These are phyloP conservation scores for Hippocampus zosterae DNA, from an alignment of 2,113 vertebrate species.

Conservation along the genomic window DNA sequence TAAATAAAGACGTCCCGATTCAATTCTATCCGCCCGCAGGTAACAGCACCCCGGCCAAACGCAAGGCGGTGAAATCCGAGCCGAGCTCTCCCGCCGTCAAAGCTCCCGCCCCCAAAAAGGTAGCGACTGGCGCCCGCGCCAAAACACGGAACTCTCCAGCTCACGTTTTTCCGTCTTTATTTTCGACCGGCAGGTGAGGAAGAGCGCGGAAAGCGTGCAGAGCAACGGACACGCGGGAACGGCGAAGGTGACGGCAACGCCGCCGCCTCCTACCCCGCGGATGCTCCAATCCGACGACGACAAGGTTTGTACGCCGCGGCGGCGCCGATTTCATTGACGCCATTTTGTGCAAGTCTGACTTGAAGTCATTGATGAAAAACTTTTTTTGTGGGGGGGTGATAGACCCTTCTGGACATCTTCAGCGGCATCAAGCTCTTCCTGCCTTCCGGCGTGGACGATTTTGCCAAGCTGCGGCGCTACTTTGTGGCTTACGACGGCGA, in stretches of 20 bases:
- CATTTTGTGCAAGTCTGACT: no score
- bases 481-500: constrained; percentile 92
- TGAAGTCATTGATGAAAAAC: no score
- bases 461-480: constrained; percentile 79
- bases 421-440: constrained; percentile 90
- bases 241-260: not conserved
- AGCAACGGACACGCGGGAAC: constrained; percentile 63
- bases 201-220: constrained; percentile 50
- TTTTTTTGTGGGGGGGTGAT: not conserved
- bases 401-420: constrained; percentile 91
- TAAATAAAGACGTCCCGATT: no score
- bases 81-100: constrained; percentile 64
- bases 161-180: not conserved
- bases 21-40: constrained; percentile 29
- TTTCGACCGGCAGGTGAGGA: constrained; percentile 55
- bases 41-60: constrained; percentile 35
- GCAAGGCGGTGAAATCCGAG: constrained; percentile 63
- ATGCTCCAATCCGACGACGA: constrained; percentile 48
- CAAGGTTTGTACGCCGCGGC: constrained; percentile 50
- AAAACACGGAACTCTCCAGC: not conserved
- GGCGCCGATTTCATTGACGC: not conserved
- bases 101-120: constrained; percentile 77
- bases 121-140: constrained; percentile 20
- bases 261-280: constrained; percentile 19
- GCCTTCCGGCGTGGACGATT: constrained; percentile 74